Evolutionary conservation across 2,797 vertebrate genomes (phyloP).

Genomic region (Amblyraja radiata): DNA sequence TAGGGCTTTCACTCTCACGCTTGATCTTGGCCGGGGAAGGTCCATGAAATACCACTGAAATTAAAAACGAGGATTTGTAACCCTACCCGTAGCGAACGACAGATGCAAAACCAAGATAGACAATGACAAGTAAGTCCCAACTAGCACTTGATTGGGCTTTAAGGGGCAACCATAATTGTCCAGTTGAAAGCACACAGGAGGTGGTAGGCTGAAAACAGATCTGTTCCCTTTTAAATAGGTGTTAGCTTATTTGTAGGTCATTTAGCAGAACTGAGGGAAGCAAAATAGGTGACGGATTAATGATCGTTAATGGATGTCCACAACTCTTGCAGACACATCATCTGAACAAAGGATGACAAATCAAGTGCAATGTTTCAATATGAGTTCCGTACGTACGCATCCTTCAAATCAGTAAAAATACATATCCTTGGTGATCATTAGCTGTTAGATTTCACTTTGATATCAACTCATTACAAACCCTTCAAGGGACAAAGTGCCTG

Average conservation of each 20-base stretch:
- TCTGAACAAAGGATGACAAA: no score
- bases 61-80: constrained; percentile 39
- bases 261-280: background rate
- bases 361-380: background rate
- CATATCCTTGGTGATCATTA: background rate
- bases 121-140: background rate
- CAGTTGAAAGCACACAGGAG: background rate
- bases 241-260: background rate
- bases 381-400: background rate
- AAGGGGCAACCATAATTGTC: background rate
- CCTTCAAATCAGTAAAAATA: background rate
- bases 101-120: constrained; percentile 29
- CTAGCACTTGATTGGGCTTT: background rate
- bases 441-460: background rate
- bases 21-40: constrained; percentile 88
- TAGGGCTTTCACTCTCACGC: constrained; percentile 77
- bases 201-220: background rate
- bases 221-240: background rate
- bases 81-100: background rate
- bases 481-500: background rate
- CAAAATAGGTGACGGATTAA: no score
- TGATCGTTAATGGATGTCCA: no score
- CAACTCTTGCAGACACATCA: background rate
- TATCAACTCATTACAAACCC: background rate
- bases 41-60: constrained; percentile 88